phyloP scores from a whole-genome alignment of 35 echinoderm and acorn worm genomes.

The Ophioderma brevispina region DNA sequence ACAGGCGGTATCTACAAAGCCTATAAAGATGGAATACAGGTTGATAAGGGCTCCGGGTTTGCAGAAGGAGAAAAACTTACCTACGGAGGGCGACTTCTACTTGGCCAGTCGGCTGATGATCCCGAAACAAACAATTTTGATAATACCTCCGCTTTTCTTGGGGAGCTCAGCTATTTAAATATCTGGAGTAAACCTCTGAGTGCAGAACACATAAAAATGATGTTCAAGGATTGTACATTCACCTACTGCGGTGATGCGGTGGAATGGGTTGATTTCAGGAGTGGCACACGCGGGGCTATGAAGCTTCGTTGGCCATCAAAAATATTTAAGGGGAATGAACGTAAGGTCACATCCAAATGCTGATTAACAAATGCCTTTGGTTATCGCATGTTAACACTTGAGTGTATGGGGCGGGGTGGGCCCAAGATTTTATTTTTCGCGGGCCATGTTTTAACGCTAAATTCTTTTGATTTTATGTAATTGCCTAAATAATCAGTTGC shows the following conservation, averaged over 20 bases:
- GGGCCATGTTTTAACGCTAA: no score
- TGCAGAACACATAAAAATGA: conserved; percentile 39
- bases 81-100: background rate
- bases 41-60: background rate
- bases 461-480: no score
- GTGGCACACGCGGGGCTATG: conserved; percentile 75
- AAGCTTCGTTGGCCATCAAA: conserved; percentile 86
- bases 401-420: no score
- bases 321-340: conserved; percentile 43
- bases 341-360: no score
- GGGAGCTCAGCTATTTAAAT: conserved; percentile 80
- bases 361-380: no score
- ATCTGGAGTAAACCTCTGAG: conserved; percentile 62
- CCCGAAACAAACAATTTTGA: conserved; percentile 29
- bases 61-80: background rate
- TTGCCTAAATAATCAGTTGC: no score
- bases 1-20: conserved; percentile 68
- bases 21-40: conserved; percentile 47
- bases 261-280: conserved; percentile 92
- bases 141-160: conserved; percentile 32
- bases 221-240: conserved; percentile 82
- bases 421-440: no score
- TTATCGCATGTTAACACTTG: no score
- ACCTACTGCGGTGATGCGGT: conserved; percentile 83
- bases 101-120: background rate